phyloP scores from a whole-genome alignment of 2,888 invertebrate species.

The Catocala sponsa region DNA sequence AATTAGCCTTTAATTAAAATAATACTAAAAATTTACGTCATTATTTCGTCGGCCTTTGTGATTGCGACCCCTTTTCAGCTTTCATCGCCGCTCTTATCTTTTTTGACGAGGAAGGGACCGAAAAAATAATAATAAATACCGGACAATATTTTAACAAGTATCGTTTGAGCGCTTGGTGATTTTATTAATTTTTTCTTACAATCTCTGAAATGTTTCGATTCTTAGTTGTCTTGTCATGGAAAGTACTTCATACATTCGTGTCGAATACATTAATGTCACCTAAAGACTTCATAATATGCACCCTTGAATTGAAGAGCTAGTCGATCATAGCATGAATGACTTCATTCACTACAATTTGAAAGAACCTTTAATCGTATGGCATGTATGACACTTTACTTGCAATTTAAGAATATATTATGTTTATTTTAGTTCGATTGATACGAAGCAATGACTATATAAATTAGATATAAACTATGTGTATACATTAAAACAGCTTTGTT shows the following conservation, averaged over 20 bases:
- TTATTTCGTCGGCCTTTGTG: slow-evolving; percentile 76
- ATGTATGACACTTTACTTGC: too few species aligned
- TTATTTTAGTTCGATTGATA: too few species aligned
- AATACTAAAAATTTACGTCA: slow-evolving; percentile 76
- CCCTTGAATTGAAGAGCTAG: neutral
- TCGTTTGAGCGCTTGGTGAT: slow-evolving; percentile 28
- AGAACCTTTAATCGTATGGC: neutral
- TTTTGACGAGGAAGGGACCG: slow-evolving; percentile 58
- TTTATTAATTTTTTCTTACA: slow-evolving; percentile 45
- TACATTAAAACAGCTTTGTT: too few species aligned
- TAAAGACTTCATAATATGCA: neutral
- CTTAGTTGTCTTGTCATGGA: neutral
- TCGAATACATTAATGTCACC: neutral
- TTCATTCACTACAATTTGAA: slow-evolving; percentile 8
- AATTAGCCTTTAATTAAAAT: slow-evolving; percentile 84
- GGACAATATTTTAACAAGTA: slow-evolving; percentile 57
- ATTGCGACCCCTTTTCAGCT: slow-evolving; percentile 71
- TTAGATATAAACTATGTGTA: too few species aligned
- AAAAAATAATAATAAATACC: slow-evolving; percentile 66
- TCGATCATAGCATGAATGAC: slow-evolving; percentile 8
- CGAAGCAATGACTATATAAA: too few species aligned
- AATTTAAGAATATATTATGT: too few species aligned
- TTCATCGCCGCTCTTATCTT: slow-evolving; percentile 67
- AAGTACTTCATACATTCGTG: neutral
- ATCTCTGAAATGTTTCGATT: neutral